phyloP scores from a whole-genome alignment of 1,140 invertebrate species.

The Aphelenchoides fujianensis region DNA sequence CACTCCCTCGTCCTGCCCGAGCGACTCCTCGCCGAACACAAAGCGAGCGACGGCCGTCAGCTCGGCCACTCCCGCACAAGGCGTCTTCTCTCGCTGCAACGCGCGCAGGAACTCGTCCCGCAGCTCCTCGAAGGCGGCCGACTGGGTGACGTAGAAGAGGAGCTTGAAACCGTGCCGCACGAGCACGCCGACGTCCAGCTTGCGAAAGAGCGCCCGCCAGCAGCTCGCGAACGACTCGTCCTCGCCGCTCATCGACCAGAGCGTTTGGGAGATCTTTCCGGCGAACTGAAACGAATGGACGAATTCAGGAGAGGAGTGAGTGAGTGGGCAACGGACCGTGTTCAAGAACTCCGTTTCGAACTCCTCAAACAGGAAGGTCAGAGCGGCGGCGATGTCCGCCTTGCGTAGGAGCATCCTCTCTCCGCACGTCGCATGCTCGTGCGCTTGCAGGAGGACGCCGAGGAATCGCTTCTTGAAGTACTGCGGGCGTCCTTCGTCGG shows the following conservation, averaged over 20 bases:
- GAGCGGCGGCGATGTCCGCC: neutral
- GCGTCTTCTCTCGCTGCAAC: neutral
- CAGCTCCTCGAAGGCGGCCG: neutral
- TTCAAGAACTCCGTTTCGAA: neutral
- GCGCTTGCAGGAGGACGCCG: neutral
- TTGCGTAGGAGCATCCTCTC: neutral
- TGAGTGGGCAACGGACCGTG: neutral
- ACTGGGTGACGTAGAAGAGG: conserved; percentile 8
- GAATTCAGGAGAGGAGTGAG: neutral
- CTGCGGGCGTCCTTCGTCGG: too few relatives aligned
- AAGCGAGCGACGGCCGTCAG: neutral
- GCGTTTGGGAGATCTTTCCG: conserved; percentile 10
- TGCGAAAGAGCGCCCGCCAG: neutral
- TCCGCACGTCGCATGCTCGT: neutral
- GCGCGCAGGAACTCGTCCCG: neutral
- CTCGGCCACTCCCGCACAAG: neutral
- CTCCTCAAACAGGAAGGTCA: neutral
- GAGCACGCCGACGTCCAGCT: neutral
- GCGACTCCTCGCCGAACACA: neutral
- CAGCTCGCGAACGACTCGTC: neutral
- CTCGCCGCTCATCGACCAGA: neutral
- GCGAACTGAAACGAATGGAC: conserved; percentile 22
- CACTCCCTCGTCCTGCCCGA: too few relatives aligned
- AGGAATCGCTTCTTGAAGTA: neutral
- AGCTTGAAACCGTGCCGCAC: neutral